Evolutionary conservation across 2,888 invertebrate species (phyloP), one percentile per base, ranked within the genome.

Genomic region (Sepiola atlantica): DNA sequence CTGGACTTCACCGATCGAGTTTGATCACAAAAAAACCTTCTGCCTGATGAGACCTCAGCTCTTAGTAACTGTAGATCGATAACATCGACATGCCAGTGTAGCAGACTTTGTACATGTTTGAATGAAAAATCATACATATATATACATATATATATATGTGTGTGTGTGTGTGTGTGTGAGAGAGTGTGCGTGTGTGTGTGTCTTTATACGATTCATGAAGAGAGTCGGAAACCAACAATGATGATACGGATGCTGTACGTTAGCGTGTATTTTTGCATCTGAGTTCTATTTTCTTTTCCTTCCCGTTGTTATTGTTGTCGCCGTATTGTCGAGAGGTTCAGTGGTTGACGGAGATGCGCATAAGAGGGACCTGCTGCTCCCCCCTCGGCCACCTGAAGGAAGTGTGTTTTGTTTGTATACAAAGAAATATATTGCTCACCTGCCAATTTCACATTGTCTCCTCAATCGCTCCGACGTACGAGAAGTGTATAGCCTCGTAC

Each of bases 371-470:
- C 77, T 28, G 77, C 28, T 77, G n/a, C 14, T 77, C n/a, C 77
- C 77, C 45, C n/a, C 2, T n/a, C 77, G 77, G 77, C 77, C 77
- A 77, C 28, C 0, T 77, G 77, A 77, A 77, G n/a, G 77, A n/a
- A n/a, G 12, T 77, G 1, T 77, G 77, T 77, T 77, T 77, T 77
- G 77, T 77, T 77, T 77, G 28, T 77, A 77, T 28, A 77, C 77
- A 77, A 77, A 77, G 77, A 28, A 77, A 77, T n/a, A n/a, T 77
- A 77, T 77, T 77, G n/a, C n/a, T 77, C 77, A 77, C 4, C 77
- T 77, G 77, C n/a, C 77, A 77, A n/a, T n/a, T 77, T 77, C 77
- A 77, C 77, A 77, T 77, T 77, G 77, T 77, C 77, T 77, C 28
- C n/a, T 77, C 24, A n/a, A 28, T 77, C n/a, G n/a, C n/a, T 28